Conservation (phyloP, 2,113 vertebrate genomes). For the Tauraco erythrolophus region DNA sequence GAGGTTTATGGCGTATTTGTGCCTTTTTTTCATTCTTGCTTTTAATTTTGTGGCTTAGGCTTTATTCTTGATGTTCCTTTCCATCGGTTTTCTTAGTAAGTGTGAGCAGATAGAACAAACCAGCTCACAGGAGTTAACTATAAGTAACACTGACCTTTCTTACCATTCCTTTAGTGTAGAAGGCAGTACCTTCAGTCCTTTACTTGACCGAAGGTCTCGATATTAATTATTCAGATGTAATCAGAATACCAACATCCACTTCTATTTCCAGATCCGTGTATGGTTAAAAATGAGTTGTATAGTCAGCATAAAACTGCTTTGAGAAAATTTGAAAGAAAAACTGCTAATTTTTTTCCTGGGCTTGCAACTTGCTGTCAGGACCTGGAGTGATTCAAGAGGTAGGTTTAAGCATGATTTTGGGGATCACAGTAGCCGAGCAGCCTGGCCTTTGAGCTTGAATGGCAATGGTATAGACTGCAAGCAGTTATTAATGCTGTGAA, state of each 20-base stretch:
- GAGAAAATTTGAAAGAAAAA: background rate
- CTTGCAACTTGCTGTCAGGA: background rate
- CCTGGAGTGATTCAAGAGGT: background rate
- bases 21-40: background rate
- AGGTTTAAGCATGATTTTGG: background rate
- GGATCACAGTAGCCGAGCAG: fast-evolving
- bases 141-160: background rate
- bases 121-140: background rate
- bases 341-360: background rate
- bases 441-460: background rate
- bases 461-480: background rate
- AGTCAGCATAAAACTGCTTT: background rate
- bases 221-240: background rate
- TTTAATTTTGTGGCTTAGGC: background rate
- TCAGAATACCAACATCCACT: background rate
- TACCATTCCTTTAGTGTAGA: background rate
- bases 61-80: background rate
- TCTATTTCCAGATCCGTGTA: background rate
- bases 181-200: background rate
- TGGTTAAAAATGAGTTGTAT: background rate
- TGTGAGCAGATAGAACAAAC: background rate
- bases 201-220: background rate
- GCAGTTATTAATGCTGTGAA: background rate
- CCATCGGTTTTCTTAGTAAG: background rate
- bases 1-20: background rate